Percentiles rank a stretch among this genome's conserved stretches.
These are phyloP conservation scores for Embidobia sp. DNA, from an alignment of 2,888 invertebrate species.

Conservation along the genomic window DNA sequence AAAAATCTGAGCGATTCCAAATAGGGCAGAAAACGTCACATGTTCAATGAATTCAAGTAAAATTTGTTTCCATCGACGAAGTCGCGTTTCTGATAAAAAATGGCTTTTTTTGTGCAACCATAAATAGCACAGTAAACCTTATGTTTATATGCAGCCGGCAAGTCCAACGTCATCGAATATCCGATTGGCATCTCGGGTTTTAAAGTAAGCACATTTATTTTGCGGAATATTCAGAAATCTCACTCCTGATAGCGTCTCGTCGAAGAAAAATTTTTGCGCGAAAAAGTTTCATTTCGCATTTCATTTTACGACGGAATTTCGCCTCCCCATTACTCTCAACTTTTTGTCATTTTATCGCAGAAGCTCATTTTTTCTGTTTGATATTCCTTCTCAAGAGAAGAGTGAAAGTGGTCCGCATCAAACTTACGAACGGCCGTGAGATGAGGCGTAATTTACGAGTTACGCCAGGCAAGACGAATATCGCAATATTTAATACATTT, in stretches of 20 bases:
- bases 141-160: too few species aligned
- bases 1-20: conserved; percentile 36
- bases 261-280: too few species aligned
- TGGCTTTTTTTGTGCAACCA: too few species aligned
- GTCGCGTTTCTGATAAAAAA: background rate
- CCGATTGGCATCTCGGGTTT: too few species aligned
- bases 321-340: conserved; percentile 19
- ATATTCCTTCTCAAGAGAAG: conserved; percentile 27
- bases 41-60: conserved; percentile 30
- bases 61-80: conserved; percentile 21
- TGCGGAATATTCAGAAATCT: too few species aligned
- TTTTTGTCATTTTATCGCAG: conserved; percentile 28
- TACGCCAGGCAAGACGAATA: background rate
- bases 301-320: conserved; percentile 26
- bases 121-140: too few species aligned
- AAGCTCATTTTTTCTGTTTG: conserved; percentile 47
- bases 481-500: conserved; percentile 13
- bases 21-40: conserved; percentile 40
- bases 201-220: too few species aligned
- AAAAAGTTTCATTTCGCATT: conserved; percentile 27
- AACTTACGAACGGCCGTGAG: conserved; percentile 3
- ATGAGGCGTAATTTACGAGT: conserved; percentile 18
- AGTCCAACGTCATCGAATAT: too few species aligned
- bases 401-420: conserved; percentile 32
- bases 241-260: too few species aligned